Evolutionary conservation across 35 echinoderm and acorn worm genomes (phyloP), one percentile per base, ranked within the genome.

Genomic region (Ophiothrix spiculata): DNA sequence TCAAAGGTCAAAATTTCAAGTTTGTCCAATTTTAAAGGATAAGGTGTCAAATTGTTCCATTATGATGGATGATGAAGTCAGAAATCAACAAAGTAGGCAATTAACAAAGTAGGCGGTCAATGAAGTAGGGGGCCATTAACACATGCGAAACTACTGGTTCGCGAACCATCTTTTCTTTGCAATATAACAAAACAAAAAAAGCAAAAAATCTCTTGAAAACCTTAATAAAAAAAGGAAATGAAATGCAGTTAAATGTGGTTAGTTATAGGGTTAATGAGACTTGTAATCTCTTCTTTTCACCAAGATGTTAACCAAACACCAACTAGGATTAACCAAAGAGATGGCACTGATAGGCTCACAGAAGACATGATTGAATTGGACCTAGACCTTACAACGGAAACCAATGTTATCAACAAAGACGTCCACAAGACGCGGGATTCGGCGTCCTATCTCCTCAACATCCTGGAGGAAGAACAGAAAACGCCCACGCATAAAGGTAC

Each of bases 341-440:
- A 64, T 29, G 39, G 37, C 23, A 42, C 37, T 37, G 80, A 83
- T 41, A 13, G 80, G 36, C 10, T 90, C 2, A 90, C 82, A 6
- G 88, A 90, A 14, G 79, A 84, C 31, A 90, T 90, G 88, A 90
- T 90, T 19, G 73, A 79, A 13, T 17, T 90, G 42, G 80, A 90
- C 37, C 49, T 90, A 15, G 83, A 85, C 39, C 36, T 14, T 16
- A 90, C 39, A 54, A 31, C 56, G 29, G 83, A 37, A 36, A 49
- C 63, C 14, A 19, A n/a, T 35, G 36, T 49, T 37, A 90, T 75
- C 80, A 41, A 32, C 33, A 73, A 39, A 82, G 79, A 37, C 19
- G 36, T 64, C 36, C 60, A 83, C 60, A 78, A 36, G n/a, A 32
- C 21, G 19, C 21, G n/a, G 14, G 88, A 81, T 83, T 79, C 80